Evolutionary conservation across 2,113 vertebrate genomes (phyloP).

Genomic region (Phaethon lepturus): DNA sequence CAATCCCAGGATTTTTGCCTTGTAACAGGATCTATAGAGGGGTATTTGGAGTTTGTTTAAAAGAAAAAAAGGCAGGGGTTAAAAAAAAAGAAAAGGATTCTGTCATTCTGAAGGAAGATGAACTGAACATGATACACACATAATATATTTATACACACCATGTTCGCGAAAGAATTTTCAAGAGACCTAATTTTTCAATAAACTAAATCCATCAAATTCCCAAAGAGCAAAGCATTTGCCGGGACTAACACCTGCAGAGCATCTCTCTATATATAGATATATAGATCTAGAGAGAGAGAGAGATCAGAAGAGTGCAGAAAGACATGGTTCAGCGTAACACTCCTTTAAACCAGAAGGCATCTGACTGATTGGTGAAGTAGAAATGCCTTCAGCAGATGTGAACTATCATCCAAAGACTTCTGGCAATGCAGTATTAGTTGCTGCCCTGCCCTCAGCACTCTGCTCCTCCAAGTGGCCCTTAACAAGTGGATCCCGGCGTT

Average conservation of each 20-base stretch:
- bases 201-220: not conserved
- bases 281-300: too few species aligned
- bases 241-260: not conserved
- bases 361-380: not conserved
- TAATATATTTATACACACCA: not conserved
- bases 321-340: fast-evolving
- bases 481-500: fast-evolving
- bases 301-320: not conserved
- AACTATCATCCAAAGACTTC: not conserved
- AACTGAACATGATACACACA: not conserved
- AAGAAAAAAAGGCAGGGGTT: not conserved
- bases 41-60: not conserved
- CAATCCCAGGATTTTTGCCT: slow-evolving; percentile 92
- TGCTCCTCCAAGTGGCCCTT: not conserved
- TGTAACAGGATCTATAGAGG: slow-evolving; percentile 88
- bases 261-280: too few species aligned
- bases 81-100: not conserved
- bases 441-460: not conserved
- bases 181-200: not conserved
- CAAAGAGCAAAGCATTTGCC: not conserved
- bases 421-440: not conserved
- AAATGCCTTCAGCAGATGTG: not conserved
- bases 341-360: not conserved
- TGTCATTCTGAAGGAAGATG: not conserved
- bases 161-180: not conserved